Conservation (phyloP, 1,140 invertebrate genomes). For the Listronotus oregonensis region DNA sequence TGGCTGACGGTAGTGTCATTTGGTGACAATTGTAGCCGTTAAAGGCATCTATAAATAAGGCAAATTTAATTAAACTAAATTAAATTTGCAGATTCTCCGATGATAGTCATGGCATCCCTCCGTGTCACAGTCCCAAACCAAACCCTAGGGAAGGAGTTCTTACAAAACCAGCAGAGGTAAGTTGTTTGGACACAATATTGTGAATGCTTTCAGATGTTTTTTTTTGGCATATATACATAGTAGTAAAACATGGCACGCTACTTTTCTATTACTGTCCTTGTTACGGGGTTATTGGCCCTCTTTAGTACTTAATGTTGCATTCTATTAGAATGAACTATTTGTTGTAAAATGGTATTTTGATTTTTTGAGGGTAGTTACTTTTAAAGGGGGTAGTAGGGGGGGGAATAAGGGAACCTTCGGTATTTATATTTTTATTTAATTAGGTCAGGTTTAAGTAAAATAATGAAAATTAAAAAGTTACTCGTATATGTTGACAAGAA, state of each 20-base stretch:
- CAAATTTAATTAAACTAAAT: too few species aligned
- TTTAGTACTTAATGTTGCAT: slow-evolving; percentile 22
- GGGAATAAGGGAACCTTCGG: slow-evolving; percentile 5
- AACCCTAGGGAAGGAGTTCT: slow-evolving; percentile 76
- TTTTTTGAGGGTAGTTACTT: slow-evolving; percentile 18
- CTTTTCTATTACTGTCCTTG: slow-evolving; percentile 32
- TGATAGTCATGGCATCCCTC: slow-evolving; percentile 75
- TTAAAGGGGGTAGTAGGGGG: slow-evolving; percentile 13
- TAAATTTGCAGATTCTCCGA: slow-evolving; percentile 77
- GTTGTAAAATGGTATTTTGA: slow-evolving; percentile 28
- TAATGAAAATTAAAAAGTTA: too few species aligned
- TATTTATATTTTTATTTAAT: slow-evolving; percentile 6
- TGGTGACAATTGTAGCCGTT: neutral
- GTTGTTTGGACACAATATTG: slow-evolving; percentile 44
- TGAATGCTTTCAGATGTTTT: slow-evolving; percentile 27
- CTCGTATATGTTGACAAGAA: too few species aligned
- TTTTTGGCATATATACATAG: slow-evolving; percentile 16
- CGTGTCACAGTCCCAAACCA: slow-evolving; percentile 70
- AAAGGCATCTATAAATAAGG: too few species aligned
- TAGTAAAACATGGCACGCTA: slow-evolving; percentile 35
- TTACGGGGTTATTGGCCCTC: slow-evolving; percentile 18
- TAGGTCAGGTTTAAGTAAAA: slow-evolving; percentile 4
- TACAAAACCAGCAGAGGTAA: slow-evolving; percentile 85
- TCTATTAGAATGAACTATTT: slow-evolving; percentile 5
- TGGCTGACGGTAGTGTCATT: neutral